Evolutionary conservation across 2,888 invertebrate species (phyloP), one percentile per base, ranked within the genome.

Genomic region (Diadromus collaris): DNA sequence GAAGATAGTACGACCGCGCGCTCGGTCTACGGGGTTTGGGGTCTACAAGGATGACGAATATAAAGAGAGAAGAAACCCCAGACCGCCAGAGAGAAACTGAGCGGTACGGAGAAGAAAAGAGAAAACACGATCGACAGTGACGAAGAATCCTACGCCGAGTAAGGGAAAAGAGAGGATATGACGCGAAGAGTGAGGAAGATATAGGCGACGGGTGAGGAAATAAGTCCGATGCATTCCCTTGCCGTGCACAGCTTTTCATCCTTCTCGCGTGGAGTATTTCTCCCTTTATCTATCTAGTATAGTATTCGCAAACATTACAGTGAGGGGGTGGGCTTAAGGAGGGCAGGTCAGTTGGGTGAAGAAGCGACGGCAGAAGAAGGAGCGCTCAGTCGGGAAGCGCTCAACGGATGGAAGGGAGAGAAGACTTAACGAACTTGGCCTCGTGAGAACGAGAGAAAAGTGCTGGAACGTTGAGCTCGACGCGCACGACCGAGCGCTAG

Each of bases 111-210:
- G 70, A 61, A 67, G 74, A 81, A 82, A 81, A 83, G 76, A 80
- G 80, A 82, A 80, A 82, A 80, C 81, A 79, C 70, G 78, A 78
- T 81, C 81, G 85, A 85, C 85, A 84, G 85, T 86, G 85, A 86
- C 86, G 83, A 83, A 86, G 86, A 83, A 85, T 84, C 82, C 84
- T 81, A 69, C 70, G 72, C 74, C 76, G 79, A 76, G 77, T 76
- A 80, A 79, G 78, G 71, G 80, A 81, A 81, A 80, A 81, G 75
- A 63, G 78, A 71, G 56, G 56, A 27, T 46, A 6, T 41, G 58
- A 76, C 79, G 73, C 68, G 44, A 60, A 32, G 56, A 54, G 71
- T 7, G 56, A 68, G 27, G 44, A 29, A 54, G 71, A 61, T 13
- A 21, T 41, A 10, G 34, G 44, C 21, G 48, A 61, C 32, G 51